Base-by-base conservation (phyloP, 2,888 invertebrate genomes). In the Ischnura elegans region DNA sequence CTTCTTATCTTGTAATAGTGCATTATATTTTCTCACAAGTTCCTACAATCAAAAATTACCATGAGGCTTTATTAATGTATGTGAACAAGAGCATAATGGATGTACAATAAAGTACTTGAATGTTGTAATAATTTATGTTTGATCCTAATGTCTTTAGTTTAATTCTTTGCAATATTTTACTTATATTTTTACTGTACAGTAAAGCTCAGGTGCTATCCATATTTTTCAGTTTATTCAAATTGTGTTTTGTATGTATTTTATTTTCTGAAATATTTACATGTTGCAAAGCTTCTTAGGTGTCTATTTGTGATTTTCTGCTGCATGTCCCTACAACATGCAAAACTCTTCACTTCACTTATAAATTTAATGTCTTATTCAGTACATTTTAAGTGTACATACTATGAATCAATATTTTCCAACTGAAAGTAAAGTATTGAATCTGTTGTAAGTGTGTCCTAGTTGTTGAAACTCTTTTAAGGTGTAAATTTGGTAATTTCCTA, bases 61-160 rank as follows among this genome's bases (percentile, higher is more conserved):
- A 45, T 66, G 43, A 66, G 43, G 90, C 61, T 61, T 66, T 66
- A 61, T 61, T 66, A 42, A 43, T 61, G 55, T 61, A 90, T 90
- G 61, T 43, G 90, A 90, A 90, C 61, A 90, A 90, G 61, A 61
- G 36, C 61, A n/a, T 55, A 90, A 55, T 90, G n/a, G 61, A 43
- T 43, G 61, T 90, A 43, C 90, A 90, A 51, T 66, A 90, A 90
- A 90, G 90, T 90, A 90, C 90, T 90, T 90, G 90, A 87, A 87
- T 66, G 90, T 90, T 90, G 61, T 90, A 61, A 61, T 90, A 55
- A 90, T 61, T 61, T 90, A 61, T 90, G 90, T 87, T 87, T 66
- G 61, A 90, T n/a, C 61, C 61, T n/a, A 55, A 43, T 90, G 43
- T 61, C 43, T 61, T 90, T 87, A 87, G 55, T 87, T 42, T 90